A percentile compares a stretch with the other conserved stretches of the same genome.
These are phyloP conservation scores for Drosophila pandora DNA, from an alignment of 1,140 invertebrate species.

Conservation along the genomic window DNA sequence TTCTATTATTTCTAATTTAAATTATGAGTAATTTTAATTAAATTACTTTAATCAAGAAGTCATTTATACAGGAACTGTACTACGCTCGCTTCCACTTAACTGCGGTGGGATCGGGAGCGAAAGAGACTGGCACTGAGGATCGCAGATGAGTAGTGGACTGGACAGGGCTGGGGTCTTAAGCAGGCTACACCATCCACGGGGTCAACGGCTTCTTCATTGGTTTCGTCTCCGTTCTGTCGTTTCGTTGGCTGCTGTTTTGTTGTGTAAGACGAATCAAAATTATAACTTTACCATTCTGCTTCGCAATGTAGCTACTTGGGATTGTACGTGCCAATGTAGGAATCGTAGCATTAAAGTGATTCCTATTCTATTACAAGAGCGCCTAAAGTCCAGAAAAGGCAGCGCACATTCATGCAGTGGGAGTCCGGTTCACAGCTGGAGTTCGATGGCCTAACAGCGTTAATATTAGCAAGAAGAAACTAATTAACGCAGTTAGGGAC, in stretches of 20 bases:
- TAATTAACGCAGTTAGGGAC: constrained; percentile 3
- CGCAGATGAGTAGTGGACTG: constrained; percentile 8
- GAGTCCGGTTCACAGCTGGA: too few relatives aligned
- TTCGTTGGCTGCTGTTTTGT: constrained; percentile 22
- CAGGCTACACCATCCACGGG: constrained; percentile 27
- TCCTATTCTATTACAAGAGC: constrained; percentile 51
- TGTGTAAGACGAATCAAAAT: constrained; percentile 76
- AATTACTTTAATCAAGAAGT: neutral
- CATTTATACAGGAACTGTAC: neutral
- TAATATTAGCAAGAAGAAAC: too few relatives aligned
- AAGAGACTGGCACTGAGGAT: constrained; percentile 10
- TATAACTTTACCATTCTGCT: constrained; percentile 68
- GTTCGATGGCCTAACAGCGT: too few relatives aligned
- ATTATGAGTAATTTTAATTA: neutral
- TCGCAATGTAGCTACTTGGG: constrained; percentile 76
- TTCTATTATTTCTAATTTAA: too few relatives aligned
- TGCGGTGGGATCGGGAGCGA: neutral
- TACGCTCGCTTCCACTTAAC: neutral
- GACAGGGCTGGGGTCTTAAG: constrained; percentile 13
- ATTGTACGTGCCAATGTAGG: constrained; percentile 46
- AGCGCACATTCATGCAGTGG: too few relatives aligned
- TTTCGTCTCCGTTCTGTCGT: constrained; percentile 17
- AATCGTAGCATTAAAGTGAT: constrained; percentile 45
- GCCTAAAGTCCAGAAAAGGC: constrained; percentile 12
- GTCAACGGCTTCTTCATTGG: constrained; percentile 50